phyloP scores from a whole-genome alignment of 2,797 vertebrate species.

The Anguilla anguilla region DNA sequence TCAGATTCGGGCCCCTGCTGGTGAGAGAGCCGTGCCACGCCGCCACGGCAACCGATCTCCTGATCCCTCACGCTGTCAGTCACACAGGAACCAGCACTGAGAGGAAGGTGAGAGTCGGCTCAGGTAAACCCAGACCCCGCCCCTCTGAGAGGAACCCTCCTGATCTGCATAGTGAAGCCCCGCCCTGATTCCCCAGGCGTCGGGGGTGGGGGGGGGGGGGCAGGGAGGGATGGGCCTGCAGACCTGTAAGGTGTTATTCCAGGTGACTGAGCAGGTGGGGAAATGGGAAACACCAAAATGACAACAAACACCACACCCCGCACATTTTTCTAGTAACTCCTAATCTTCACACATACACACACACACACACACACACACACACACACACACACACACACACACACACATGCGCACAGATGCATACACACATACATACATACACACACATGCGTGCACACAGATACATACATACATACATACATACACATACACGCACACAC shows the following conservation, averaged over 20 bases:
- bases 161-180: not conserved
- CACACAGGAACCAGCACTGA: constrained; percentile 39
- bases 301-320: not conserved
- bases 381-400: no score
- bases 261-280: constrained; percentile 1
- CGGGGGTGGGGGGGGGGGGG: no score
- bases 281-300: not conserved
- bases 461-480: no score
- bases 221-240: not conserved
- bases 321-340: not conserved
- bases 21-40: not conserved
- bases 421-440: no score
- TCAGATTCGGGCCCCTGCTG: constrained; percentile 5
- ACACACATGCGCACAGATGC: no score
- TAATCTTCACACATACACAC: not conserved
- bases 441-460: no score
- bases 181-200: not conserved
- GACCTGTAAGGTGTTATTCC: not conserved
- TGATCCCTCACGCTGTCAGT: constrained; percentile 36
- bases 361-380: not conserved
- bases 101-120: not conserved
- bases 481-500: no score
- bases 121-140: constrained; percentile 7
- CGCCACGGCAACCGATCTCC: constrained; percentile 28
- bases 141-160: not conserved